Evolutionary conservation across 2,888 invertebrate species (phyloP).

Genomic region (Andrena fulva): DNA sequence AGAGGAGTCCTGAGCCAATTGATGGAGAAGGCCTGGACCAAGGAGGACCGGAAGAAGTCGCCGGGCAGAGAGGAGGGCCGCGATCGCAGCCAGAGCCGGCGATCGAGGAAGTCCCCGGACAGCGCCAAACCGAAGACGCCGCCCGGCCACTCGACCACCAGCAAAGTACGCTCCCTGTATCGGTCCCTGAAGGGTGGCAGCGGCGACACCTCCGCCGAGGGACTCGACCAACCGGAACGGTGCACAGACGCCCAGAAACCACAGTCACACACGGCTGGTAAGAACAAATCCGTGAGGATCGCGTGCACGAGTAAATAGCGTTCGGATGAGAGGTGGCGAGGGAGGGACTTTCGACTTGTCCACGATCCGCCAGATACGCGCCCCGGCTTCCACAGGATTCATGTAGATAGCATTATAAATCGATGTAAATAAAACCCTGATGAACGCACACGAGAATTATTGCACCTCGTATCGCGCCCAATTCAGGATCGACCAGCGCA

Average conservation of each 20-base stretch:
- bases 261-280: constrained; percentile 73
- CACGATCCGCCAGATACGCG: constrained; percentile 10
- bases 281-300: constrained; percentile 58
- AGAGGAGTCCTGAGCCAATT: constrained; percentile 86
- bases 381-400: constrained; percentile 17
- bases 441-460: constrained; percentile 51
- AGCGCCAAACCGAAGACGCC: constrained; percentile 80
- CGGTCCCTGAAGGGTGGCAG: constrained; percentile 79
- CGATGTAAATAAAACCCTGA: constrained; percentile 54
- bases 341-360: constrained; percentile 6
- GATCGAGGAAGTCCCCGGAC: constrained; percentile 83
- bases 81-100: constrained; percentile 80
- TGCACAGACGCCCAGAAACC: constrained; percentile 81
- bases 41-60: constrained; percentile 85
- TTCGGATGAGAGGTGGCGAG: background rate
- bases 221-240: constrained; percentile 79
- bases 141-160: constrained; percentile 78
- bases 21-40: constrained; percentile 86
- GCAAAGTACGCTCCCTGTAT: constrained; percentile 81
- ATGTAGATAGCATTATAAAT: constrained; percentile 49
- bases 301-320: constrained; percentile 44
- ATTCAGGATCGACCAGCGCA: constrained; percentile 35
- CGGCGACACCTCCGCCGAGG: constrained; percentile 76
- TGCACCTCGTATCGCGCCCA: constrained; percentile 46
- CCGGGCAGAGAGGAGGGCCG: constrained; percentile 81